Conservation (phyloP, 2,888 invertebrate genomes). For the Campoplex nolae region DNA sequence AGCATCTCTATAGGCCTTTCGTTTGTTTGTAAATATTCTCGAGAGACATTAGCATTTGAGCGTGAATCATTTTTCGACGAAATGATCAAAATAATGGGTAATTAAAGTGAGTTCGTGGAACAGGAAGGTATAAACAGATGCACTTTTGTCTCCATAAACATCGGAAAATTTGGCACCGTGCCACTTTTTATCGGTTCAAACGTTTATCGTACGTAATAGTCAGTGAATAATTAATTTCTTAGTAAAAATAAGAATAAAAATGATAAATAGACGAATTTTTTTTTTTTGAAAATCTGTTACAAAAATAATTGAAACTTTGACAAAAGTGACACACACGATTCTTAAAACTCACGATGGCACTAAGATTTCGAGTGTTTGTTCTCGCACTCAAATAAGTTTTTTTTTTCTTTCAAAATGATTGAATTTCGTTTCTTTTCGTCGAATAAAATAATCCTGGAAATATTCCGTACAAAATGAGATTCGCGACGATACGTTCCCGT, state of each 20-base stretch:
- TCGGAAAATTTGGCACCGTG: background rate
- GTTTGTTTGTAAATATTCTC: constrained; percentile 34
- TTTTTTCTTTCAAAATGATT: background rate
- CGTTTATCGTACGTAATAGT: background rate
- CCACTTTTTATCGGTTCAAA: background rate
- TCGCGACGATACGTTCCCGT: constrained; percentile 55
- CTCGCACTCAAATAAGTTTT: background rate
- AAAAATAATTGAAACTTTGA: background rate
- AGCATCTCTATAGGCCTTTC: background rate
- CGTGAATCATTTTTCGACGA: constrained; percentile 22
- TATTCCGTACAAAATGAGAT: constrained; percentile 7
- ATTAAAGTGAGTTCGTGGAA: constrained; percentile 19
- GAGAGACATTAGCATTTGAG: constrained; percentile 21
- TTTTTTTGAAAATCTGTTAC: background rate
- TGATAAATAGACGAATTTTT: background rate
- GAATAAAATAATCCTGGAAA: background rate
- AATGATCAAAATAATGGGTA: background rate
- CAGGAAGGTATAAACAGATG: constrained; percentile 25
- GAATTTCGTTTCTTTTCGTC: background rate
- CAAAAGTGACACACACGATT: background rate
- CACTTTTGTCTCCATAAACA: constrained; percentile 30
- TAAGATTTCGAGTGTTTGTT: background rate
- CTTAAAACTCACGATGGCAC: background rate
- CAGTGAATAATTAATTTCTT: background rate
- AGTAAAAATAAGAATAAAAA: background rate